Conservation (phyloP, 2,797 vertebrate species). For the Anguilla anguilla region DNA sequence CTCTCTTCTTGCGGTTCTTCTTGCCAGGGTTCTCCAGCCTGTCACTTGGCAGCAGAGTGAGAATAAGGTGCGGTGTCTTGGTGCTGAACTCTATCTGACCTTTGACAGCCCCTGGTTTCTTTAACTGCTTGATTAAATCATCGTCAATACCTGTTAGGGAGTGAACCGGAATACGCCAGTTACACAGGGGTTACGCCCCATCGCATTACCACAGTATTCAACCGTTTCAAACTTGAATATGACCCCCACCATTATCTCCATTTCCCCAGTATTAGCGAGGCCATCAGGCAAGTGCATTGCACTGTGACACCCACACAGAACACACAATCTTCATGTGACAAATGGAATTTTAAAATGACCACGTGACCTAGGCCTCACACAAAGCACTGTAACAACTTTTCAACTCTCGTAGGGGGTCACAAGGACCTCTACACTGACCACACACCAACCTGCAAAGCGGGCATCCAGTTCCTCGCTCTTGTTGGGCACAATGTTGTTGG, state of each 20-base stretch:
- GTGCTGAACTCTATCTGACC: constrained; percentile 77
- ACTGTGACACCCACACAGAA: background rate
- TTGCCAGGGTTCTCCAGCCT: constrained; percentile 72
- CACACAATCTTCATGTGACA: background rate
- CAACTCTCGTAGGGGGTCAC: background rate
- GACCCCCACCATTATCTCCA: background rate
- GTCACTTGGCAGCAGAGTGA: constrained; percentile 78
- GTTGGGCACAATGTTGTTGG: constrained; percentile 80
- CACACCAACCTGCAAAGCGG: constrained; percentile 74
- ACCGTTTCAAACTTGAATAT: background rate
- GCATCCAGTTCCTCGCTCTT: constrained; percentile 81
- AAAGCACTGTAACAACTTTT: background rate
- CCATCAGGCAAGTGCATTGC: background rate
- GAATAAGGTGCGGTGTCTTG: constrained; percentile 81
- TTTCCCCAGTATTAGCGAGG: background rate
- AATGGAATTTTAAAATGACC: background rate
- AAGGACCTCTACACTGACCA: background rate
- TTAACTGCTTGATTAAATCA: constrained; percentile 67
- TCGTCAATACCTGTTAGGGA: constrained; percentile 72
- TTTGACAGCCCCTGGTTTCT: constrained; percentile 66
- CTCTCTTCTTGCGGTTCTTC: constrained; percentile 78
- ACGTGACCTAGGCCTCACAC: background rate
- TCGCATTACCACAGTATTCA: background rate
- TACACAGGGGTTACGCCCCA: background rate
- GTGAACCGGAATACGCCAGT: background rate